Conservation (phyloP, 2,888 invertebrate species). For the Fragum sueziense region DNA sequence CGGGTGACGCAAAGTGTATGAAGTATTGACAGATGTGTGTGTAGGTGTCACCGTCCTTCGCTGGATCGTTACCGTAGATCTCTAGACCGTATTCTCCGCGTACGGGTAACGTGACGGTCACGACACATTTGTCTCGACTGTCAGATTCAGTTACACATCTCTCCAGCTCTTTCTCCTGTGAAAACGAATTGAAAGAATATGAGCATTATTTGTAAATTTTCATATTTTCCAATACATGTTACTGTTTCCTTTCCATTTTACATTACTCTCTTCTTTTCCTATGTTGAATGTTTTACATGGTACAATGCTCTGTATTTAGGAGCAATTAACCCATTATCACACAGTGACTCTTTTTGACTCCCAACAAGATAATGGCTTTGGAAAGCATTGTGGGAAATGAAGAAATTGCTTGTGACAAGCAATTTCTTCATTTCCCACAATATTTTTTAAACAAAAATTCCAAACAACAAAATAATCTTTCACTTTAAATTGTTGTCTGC, state of each 20-base stretch:
- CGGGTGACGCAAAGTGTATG: conserved; percentile 73
- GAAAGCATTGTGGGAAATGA: conserved; percentile 6
- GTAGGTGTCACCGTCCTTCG: conserved; percentile 80
- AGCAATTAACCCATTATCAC: too few species aligned
- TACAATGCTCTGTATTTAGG: too few species aligned
- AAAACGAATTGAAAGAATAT: too few species aligned
- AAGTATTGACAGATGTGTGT: conserved; percentile 80
- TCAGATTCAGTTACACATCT: conserved; percentile 77
- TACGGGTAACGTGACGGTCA: conserved; percentile 76
- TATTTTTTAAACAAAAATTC: neutral
- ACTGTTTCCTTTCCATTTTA: too few species aligned
- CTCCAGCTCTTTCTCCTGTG: conserved; percentile 78
- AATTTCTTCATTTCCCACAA: neutral
- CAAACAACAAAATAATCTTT: too few species aligned
- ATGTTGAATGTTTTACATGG: too few species aligned
- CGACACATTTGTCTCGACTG: conserved; percentile 72
- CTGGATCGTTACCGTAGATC: conserved; percentile 82
- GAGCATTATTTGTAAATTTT: too few species aligned
- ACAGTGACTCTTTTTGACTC: neutral
- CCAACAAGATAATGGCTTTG: neutral
- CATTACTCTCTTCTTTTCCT: too few species aligned
- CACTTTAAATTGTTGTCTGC: too few species aligned
- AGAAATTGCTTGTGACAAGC: neutral
- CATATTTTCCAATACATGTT: too few species aligned
- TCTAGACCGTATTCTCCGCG: conserved; percentile 82